Conservation (phyloP, 1,140 invertebrate species). For the Neuroterus valhalla region DNA sequence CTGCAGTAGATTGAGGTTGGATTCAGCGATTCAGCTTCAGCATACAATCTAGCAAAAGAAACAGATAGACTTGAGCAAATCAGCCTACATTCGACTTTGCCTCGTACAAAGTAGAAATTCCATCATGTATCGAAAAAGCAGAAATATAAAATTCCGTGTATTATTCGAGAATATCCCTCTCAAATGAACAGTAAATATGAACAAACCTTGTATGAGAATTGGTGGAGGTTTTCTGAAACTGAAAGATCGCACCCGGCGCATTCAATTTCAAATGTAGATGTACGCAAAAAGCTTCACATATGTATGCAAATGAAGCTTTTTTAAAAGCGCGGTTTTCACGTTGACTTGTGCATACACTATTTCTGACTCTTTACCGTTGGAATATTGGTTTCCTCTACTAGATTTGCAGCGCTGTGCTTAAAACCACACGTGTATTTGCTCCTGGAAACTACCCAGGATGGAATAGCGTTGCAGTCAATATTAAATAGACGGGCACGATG, state of each 20-base stretch:
- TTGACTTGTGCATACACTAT: not conserved
- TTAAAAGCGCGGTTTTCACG: not conserved
- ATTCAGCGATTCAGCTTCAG: too few relatives aligned
- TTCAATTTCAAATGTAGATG: not conserved
- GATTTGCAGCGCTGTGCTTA: not conserved
- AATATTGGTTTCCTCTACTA: constrained; percentile 8
- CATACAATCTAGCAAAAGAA: too few relatives aligned
- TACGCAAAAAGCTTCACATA: not conserved
- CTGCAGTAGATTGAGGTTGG: too few relatives aligned
- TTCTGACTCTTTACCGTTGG: not conserved
- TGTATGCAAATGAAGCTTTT: constrained; percentile 3
- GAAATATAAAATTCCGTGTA: not conserved
- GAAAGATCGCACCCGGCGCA: not conserved
- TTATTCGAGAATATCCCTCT: not conserved
- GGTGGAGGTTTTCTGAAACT: not conserved
- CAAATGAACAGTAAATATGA: not conserved
- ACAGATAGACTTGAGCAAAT: too few relatives aligned
- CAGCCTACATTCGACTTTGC: too few relatives aligned
- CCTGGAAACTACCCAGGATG: not conserved
- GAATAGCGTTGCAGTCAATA: not conserved
- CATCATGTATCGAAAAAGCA: too few relatives aligned
- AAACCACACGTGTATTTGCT: not conserved
- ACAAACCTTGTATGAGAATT: not conserved
- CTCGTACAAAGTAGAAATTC: too few relatives aligned
- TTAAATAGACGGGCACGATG: not conserved